A percentile compares a stretch with the other conserved stretches of the same genome.
Conservation (phyloP, 2,797 vertebrate species). For the Anguilla obscura region DNA sequence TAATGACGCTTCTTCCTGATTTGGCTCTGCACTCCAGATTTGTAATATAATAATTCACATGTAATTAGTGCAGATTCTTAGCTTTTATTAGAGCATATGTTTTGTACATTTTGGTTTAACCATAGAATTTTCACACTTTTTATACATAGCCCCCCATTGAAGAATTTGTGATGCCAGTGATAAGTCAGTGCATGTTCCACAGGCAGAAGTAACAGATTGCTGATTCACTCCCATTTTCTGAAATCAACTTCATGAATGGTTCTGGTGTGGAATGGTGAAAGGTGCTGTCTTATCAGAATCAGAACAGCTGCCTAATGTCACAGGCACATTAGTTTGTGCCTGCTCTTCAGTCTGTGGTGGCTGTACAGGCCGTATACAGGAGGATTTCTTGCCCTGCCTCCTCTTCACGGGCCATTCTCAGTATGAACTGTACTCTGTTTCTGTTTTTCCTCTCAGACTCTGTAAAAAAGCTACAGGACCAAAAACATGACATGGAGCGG, state of each 20-base stretch:
- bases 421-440: background rate
- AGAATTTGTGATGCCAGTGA: background rate
- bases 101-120: too few relatives aligned
- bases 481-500: conserved; percentile 94
- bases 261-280: background rate
- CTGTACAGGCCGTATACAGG: background rate
- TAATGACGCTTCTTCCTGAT: too few relatives aligned
- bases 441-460: conserved; percentile 72
- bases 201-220: background rate
- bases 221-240: background rate
- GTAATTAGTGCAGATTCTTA: background rate
- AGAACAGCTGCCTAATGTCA: background rate
- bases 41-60: too few relatives aligned
- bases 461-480: conserved; percentile 94
- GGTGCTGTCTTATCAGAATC: background rate
- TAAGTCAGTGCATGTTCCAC: background rate
- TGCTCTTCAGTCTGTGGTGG: background rate
- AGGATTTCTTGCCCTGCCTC: background rate
- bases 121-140: too few relatives aligned
- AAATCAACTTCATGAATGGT: background rate
- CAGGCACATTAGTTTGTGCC: background rate
- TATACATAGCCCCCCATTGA: too few relatives aligned
- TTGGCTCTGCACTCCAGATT: too few relatives aligned
- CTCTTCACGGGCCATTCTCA: background rate
- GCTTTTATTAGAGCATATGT: too few relatives aligned